Conservation (phyloP, 2,113 vertebrate species). For the Oryzias celebensis region DNA sequence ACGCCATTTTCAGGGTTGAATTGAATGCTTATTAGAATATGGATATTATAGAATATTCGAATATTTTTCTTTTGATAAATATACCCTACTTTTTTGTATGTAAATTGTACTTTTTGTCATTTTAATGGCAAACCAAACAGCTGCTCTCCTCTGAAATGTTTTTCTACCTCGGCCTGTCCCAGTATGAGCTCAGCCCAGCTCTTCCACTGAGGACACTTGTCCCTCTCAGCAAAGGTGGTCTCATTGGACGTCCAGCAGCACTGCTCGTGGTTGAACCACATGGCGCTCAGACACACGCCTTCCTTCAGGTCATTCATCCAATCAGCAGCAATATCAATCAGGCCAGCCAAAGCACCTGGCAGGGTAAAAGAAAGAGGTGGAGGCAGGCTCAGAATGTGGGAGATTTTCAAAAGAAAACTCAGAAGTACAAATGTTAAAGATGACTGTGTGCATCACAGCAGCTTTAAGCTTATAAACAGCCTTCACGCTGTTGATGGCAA, state of each 20-base stretch:
- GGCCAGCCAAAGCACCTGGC: slow-evolving; percentile 92
- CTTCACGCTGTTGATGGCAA: no score
- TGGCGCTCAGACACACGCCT: slow-evolving; percentile 92
- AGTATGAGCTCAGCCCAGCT: slow-evolving; percentile 98
- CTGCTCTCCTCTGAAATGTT: neutral
- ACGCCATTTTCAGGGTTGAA: no score
- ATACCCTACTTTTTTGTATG: neutral
- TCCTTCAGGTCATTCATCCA: slow-evolving; percentile 99
- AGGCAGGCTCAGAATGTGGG: neutral
- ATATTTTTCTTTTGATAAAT: no score
- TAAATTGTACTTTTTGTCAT: neutral
- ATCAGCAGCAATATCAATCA: slow-evolving; percentile 98
- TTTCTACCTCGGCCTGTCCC: slow-evolving; percentile 91
- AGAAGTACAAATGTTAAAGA: no score
- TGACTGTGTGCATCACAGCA: no score
- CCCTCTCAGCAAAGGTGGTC: slow-evolving; percentile 93
- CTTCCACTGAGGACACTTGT: slow-evolving; percentile 98
- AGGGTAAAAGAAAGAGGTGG: neutral
- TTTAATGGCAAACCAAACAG: neutral
- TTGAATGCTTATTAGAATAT: no score
- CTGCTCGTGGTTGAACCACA: slow-evolving; percentile 99
- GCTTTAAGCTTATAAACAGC: no score
- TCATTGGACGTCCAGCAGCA: slow-evolving; percentile 98
- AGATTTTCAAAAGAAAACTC: neutral
- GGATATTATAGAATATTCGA: no score